Base-by-base conservation (phyloP, 2,797 vertebrate species). In the Peromyscus aztecus region DNA sequence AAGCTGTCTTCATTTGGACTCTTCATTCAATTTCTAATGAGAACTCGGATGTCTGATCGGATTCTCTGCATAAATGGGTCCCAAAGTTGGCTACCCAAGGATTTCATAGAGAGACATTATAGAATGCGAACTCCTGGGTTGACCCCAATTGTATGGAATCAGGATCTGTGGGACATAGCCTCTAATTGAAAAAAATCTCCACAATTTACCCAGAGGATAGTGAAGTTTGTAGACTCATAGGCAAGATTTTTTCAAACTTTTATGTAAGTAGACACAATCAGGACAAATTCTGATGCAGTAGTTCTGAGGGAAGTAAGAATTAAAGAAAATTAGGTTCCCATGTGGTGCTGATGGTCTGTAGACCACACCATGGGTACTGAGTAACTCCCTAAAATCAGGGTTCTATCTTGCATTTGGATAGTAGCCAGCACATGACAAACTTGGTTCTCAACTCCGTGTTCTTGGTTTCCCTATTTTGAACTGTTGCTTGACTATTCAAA, bases 121-220 rank as follows among this genome's bases (percentile, higher is more conserved):
- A 94, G 96, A 95, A 71, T 84, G 80, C 81, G 73, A 27, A 77
- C 88, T 94, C 7, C 23, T 90, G n/a, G 27, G 27, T 75, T 14
- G 21, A 40, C 40, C 55, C 2, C 52, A 92, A 89, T 69, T 73
- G 29, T 21, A 40, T 4, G 86, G 86, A 95, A 63, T 95, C n/a
- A 88, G 65, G 23, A 59, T 84, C 16, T 84, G 43, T 55, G n/a
- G 85, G 37, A 0, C 0, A 61, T 19, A 46, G 63, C 82, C 19
- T 37, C 12, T 93, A 1, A 31, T 40, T 73, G 7, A 57, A 73
- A 87, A 19, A 69, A 52, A 55, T 24, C 43, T 49, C 61, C 82
- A 13, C 43, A 85, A 55, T 37, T 95, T 69, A 77, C 37, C 90
- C 14, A 16, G 71, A 80, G 9, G 52, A 24, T 55, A 65, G 76